phyloP scores from a whole-genome alignment of 2,797 vertebrate species.

The Xiphorhynchus erythropygius region DNA sequence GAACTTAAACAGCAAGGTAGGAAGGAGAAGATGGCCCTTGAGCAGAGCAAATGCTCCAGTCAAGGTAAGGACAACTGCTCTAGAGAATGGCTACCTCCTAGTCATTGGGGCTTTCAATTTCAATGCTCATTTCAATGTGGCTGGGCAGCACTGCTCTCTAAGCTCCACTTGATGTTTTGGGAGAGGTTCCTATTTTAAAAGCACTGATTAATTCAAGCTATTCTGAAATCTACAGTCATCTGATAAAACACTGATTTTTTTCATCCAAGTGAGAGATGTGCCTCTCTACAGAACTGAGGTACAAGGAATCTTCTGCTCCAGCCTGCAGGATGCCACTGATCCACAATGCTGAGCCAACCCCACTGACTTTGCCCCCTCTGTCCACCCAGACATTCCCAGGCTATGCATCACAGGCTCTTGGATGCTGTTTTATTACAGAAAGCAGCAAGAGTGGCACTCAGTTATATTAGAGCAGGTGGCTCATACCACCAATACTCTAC shows the following conservation, averaged over 20 bases:
- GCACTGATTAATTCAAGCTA: neutral
- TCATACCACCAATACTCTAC: neutral
- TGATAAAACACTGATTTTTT: neutral
- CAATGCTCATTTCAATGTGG: fast-evolving
- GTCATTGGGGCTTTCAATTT: neutral
- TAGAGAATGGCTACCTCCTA: neutral
- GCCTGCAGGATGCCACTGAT: neutral
- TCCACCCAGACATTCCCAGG: neutral
- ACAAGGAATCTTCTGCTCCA: fast-evolving
- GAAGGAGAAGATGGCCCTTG: neutral
- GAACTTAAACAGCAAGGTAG: neutral
- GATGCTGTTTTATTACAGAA: neutral
- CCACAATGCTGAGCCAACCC: fast-evolving
- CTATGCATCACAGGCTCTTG: neutral
- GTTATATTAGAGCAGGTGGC: neutral
- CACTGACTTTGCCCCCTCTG: neutral
- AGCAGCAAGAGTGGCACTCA: neutral
- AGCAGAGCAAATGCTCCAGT: neutral
- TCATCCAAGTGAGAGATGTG: neutral
- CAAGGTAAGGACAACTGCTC: neutral
- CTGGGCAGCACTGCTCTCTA: neutral
- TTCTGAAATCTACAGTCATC: neutral
- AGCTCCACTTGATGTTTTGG: neutral
- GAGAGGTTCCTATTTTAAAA: neutral
- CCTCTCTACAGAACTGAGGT: neutral